Conservation (phyloP, 2,797 vertebrate species). For the Percopsis omiscomaycus region DNA sequence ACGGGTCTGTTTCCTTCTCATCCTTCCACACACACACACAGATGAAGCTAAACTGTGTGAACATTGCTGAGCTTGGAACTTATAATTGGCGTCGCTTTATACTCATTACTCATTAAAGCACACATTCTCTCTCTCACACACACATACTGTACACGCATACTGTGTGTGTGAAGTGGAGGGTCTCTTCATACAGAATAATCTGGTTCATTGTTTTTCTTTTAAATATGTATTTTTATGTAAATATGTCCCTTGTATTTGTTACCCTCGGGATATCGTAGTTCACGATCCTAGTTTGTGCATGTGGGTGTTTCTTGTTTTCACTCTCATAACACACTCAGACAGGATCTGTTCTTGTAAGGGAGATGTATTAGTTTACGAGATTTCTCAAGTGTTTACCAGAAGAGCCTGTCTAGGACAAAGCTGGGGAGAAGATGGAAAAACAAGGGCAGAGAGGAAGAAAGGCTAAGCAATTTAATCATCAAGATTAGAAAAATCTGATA, state of each 20-base stretch:
- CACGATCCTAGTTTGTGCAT: too few species aligned
- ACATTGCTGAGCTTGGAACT: neutral
- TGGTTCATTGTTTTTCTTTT: too few species aligned
- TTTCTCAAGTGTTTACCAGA: constrained; percentile 22
- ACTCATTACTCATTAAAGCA: constrained; percentile 1
- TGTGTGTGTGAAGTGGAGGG: too few species aligned
- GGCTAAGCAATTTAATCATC: neutral
- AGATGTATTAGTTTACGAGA: constrained; percentile 6
- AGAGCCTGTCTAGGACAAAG: neutral
- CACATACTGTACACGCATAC: neutral
- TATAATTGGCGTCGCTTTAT: constrained; percentile 15
- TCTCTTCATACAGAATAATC: too few species aligned
- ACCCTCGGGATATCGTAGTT: too few species aligned
- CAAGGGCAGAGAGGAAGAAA: neutral
- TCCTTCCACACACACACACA: constrained; percentile 21
- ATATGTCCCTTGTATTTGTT: too few species aligned
- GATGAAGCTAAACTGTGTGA: constrained; percentile 9
- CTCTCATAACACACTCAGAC: neutral
- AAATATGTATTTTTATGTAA: too few species aligned
- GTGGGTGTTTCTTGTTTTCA: neutral
- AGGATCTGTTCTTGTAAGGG: constrained; percentile 4
- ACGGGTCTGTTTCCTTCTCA: constrained; percentile 46
- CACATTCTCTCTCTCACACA: neutral
- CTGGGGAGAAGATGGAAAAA: neutral
- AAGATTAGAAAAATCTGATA: neutral